Base-by-base conservation (phyloP, 1,140 invertebrate species). In the Drosophila sp. region DNA sequence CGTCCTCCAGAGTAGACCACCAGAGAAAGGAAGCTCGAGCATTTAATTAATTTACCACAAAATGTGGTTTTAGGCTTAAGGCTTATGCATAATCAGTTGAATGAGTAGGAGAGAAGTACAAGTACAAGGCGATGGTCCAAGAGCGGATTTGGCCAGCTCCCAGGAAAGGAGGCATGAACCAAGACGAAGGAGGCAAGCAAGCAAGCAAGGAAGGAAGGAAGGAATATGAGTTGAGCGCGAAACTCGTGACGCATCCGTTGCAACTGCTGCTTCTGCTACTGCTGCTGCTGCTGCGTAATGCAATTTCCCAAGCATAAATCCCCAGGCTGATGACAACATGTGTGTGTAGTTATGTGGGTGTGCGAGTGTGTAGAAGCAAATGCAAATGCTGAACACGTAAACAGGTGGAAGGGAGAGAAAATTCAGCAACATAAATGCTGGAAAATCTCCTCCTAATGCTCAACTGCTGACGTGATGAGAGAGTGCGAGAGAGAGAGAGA, bases 1-100 rank as follows among this genome's bases (percentile, higher is more conserved):
- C 54, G 73, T 73, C 63, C 80, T 79, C 60, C 60, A 29, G 57
- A 60, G 40, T 27, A 35, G 30, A 38, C 29, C 54, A 35, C 11
- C n/a, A 33, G 25, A 17, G 23, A 61, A 60, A 32, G 40, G 27
- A 75, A 61, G 41, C 60, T 60, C 50, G 61, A 72, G 72, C 79
- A 77, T 83, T 86, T 86, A 87, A 86, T 86, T 86, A 86, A 86
- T 86, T 87, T 87, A 76, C 82, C 76, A 83, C 84, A 83, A 86
- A 87, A 83, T 86, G 72, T 83, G 74, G 82, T 67, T 58, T 60
- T 66, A 65, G 61, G 70, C 74, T 60, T 47, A 25, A 79, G 67
- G 63, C 71, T 44, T 60, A 63, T 66, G 64, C 67, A 82, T 83
- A 83, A 82, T 79, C 72, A 74, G 75, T 76, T 58, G 27, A 65